Base-by-base conservation (phyloP, 2,797 vertebrate species). In the Dendrocincla tyrannina region DNA sequence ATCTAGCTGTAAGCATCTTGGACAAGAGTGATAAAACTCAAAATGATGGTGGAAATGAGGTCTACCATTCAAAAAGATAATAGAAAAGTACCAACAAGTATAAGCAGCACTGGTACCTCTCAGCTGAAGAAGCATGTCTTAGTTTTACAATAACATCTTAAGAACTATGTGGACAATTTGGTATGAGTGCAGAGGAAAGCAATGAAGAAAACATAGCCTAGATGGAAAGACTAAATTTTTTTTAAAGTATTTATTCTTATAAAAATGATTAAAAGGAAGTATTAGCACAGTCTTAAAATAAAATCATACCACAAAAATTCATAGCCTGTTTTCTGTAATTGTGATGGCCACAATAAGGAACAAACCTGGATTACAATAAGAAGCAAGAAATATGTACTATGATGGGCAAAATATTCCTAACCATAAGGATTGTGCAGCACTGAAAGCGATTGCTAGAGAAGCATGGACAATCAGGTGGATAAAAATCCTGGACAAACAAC, bases 381-480 rank as follows among this genome's bases (percentile, higher is more conserved):
- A 13, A 62, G 37, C 39, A 79, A 50, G 25, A 3, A 15, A 55
- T 41, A 44, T 5, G 13, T 49, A 41, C 12, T 13, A 18, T 8
- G 32, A 16, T 41, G 10, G 32, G 13, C 16, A 68, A 78, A 79
- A 67, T 28, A 42, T 84, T 63, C 23, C 30, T 19, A 14, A 69
- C 13, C 17, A 3, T 47, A 47, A 56, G n/a, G 74, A 50, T 2
- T 28, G 10, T 22, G 22, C 46, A 68, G 74, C 19, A n/a, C 2
- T 69, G 62, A 10, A n/a, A 80, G 11, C 11, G 27, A 63, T 9
- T 58, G 32, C 19, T 46, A 42, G 9, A 27, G 30, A 75, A 64
- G 23, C 39, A 53, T 3, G 7, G 18, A 52, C 33, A 47, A 46
- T 0, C 2, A 3, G 5, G 13, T 5, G 74, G 25, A 55, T 28